Evolutionary conservation across 1,140 invertebrate genomes (phyloP), one percentile per base, ranked within the genome.

Genomic region (Pomacea maculata): DNA sequence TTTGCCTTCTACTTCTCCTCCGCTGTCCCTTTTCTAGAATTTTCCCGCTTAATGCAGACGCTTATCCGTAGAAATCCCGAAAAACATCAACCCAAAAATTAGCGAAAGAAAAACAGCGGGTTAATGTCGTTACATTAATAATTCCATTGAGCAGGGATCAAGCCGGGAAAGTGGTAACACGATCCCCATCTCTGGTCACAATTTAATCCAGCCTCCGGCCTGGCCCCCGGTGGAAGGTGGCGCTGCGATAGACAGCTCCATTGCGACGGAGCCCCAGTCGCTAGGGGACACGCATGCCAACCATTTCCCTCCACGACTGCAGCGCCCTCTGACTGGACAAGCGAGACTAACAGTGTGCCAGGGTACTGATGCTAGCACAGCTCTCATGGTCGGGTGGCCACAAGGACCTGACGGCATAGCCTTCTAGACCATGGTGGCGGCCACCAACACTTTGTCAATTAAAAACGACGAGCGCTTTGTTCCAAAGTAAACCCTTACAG

Each of bases 71-170:
- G 11, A 61, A 61, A 61, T 61, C 57, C 57, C 57, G 57, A 61
- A 61, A 61, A 61, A 61, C 57, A 61, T 61, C 57, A 61, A 61
- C 11, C 57, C 57, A 14, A 17, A 61, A 61, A 61, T 61, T 61
- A 61, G 57, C 67, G 67, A 70, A 70, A 70, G 29, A 34, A 70
- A 70, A 70, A 70, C 67, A 70, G 6, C 21, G 29, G 67, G 67
- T 70, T 25, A 70, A 70, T 70, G 21, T 70, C 67, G 29, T 70
- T 70, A 25, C 67, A 70, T 34, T 70, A 34, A 70, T 70, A 70
- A 70, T 70, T 34, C 29, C 67, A 70, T 70, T 70, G n/a, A 70
- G 67, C 67, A 34, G 29, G 67, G 67, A 70, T 70, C 67, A 70
- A 70, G 67, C 29, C 29, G 67, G 67, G 29, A 70, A 70, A 70